Percentiles rank a stretch among this genome's conserved stretches.
Conservation (phyloP, 2,888 invertebrate species). For the Mantis religiosa region DNA sequence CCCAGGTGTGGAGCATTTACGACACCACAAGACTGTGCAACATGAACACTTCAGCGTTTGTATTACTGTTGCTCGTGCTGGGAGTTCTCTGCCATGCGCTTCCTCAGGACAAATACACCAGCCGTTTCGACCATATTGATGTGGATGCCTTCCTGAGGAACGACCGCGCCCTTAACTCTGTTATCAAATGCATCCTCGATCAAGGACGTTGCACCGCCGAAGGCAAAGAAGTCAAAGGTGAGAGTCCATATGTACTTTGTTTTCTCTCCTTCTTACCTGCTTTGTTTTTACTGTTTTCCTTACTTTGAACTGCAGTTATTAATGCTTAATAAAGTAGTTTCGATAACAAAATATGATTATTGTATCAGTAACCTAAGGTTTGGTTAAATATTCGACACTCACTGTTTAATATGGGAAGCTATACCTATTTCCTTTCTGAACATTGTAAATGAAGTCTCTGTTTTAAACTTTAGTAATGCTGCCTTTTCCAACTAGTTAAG, state of each 20-base stretch:
- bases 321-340: too few species aligned
- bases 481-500: too few species aligned
- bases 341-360: too few species aligned
- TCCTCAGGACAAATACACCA: conserved; percentile 30
- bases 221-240: conserved; percentile 33
- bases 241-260: not conserved
- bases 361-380: too few species aligned
- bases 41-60: not conserved
- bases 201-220: conserved; percentile 36
- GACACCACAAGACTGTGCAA: not conserved
- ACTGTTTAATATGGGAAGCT: too few species aligned
- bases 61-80: not conserved
- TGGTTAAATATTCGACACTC: too few species aligned
- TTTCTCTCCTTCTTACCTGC: not conserved
- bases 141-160: conserved; percentile 37
- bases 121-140: conserved; percentile 36
- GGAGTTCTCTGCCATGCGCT: not conserved
- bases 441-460: too few species aligned
- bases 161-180: conserved; percentile 35
- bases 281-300: not conserved
- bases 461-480: too few species aligned
- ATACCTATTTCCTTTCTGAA: too few species aligned
- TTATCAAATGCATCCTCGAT: conserved; percentile 37
- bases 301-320: not conserved
- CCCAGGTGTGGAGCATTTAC: not conserved